phyloP scores from a whole-genome alignment of 1,140 invertebrate species.

The Drosophila obscura region DNA sequence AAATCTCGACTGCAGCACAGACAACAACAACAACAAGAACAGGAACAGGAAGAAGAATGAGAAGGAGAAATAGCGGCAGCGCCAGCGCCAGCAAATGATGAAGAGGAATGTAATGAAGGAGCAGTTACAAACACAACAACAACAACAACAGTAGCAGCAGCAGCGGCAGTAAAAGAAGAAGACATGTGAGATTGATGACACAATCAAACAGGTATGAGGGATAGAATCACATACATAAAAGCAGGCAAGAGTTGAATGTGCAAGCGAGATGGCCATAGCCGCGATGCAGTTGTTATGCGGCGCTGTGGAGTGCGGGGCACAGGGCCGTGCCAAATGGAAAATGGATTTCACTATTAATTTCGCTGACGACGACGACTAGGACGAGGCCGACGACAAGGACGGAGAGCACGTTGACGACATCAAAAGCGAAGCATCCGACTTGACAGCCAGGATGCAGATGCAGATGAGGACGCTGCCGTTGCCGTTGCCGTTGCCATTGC shows the following conservation, averaged over 20 bases:
- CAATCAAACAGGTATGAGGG: conserved; percentile 62
- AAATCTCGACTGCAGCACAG: conserved; percentile 53
- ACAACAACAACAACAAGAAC: conserved; percentile 37
- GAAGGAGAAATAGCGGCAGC: conserved; percentile 12
- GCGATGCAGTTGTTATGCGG: conserved; percentile 2
- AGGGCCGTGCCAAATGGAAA: conserved; percentile 56
- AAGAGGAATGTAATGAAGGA: conserved; percentile 21
- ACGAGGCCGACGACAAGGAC: conserved; percentile 13
- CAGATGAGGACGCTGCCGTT: conserved; percentile 32
- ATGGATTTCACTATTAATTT: conserved; percentile 82
- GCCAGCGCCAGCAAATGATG: conserved; percentile 18
- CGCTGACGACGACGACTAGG: conserved; percentile 52
- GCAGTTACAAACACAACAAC: background rate
- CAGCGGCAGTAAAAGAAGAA: conserved; percentile 12
- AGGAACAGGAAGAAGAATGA: conserved; percentile 13
- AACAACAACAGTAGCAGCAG: conserved; percentile 11
- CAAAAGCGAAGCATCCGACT: conserved; percentile 69
- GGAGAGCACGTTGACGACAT: conserved; percentile 64
- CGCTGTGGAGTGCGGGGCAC: background rate
- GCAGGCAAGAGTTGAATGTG: conserved; percentile 23
- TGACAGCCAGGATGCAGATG: conserved; percentile 57
- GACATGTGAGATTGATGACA: conserved; percentile 75
- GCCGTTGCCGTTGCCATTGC: background rate
- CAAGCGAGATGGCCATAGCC: conserved; percentile 13
- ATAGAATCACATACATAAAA: conserved; percentile 20